Base-by-base conservation (phyloP, 1,140 invertebrate genomes). In the Drosophila trapezifrons region DNA sequence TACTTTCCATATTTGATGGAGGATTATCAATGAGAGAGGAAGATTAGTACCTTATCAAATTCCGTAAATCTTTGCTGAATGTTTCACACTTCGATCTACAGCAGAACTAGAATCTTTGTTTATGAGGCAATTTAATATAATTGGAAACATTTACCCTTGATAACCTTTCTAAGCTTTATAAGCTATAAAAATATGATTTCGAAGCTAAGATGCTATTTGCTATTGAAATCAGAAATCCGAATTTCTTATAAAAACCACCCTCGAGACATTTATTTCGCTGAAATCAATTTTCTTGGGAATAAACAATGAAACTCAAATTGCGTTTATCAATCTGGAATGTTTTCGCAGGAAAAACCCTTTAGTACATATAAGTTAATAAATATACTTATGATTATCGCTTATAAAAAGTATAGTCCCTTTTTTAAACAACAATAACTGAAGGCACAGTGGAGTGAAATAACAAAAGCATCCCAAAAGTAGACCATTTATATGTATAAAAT, bases 141-240 rank as follows among this genome's bases (percentile, higher is more conserved):
- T 22, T 55, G 12, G 0, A 55, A 55, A 12, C 20, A 55, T 12
- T 2, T 0, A n/a, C 9, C 1, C 0, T 2, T 38, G 18, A 55
- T 55, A 38, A 55, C 18, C 15, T 38, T 38, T 55, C 18, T 38
- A 55, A 38, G 32, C 32, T n/a, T 12, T n/a, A 12, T 15, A 20
- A 22, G 18, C n/a, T n/a, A 4, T 1, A 13, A 13, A 15, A 3
- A 27, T 6, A 3, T 8, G 15, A 17, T 4, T 46, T 46, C 13
- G 4, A 22, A 22, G 6, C 15, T 20, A 6, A 13, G 4, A n/a
- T 46, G 8, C 10, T 27, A 5, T 27, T 46, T 46, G 7, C 17
- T n/a, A 12, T 49, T 2, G 2, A 15, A 9, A 9, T 15, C 6
- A n/a, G 4, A 0, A 15, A 38, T 32, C 3, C 10, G 29, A 2